These are phyloP conservation scores for Tribolium castaneum DNA, from an alignment of 1,140 invertebrate genomes.

Conservation along the genomic window DNA sequence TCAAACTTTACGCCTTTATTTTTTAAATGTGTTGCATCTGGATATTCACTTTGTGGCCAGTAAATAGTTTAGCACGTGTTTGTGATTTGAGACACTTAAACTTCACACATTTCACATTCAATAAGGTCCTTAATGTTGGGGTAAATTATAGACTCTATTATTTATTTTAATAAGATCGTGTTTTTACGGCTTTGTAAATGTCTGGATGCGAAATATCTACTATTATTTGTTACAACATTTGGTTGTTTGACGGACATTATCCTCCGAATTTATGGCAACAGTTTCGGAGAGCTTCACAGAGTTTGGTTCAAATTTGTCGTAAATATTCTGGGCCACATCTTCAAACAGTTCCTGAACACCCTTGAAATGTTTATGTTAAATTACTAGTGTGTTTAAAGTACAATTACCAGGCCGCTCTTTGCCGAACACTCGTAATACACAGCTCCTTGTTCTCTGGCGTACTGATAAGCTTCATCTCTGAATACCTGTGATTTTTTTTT, in stretches of 20 bases:
- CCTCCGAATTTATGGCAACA: background rate
- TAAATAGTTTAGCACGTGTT: background rate
- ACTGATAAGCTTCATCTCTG: constrained; percentile 76
- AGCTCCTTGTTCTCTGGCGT: constrained; percentile 83
- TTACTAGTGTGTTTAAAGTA: background rate
- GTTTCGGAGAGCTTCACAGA: background rate
- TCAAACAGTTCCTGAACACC: background rate
- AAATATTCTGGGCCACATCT: background rate
- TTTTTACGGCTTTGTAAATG: background rate
- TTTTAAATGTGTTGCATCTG: background rate
- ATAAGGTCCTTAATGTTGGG: background rate
- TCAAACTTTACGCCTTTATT: background rate
- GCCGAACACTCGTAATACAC: constrained; percentile 87
- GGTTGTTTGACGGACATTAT: too few species aligned
- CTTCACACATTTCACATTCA: background rate
- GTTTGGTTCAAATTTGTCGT: background rate
- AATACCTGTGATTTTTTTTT: constrained; percentile 64
- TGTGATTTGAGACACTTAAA: background rate
- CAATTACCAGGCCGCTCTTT: constrained; percentile 74
- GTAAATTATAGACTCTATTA: constrained; percentile 63
- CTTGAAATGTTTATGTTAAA: background rate
- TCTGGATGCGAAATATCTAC: background rate
- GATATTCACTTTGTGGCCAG: background rate
- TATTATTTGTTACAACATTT: too few species aligned
- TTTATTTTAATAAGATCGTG: constrained; percentile 54